Base-by-base conservation (phyloP, 2,888 invertebrate genomes). In the Rhaphigaster nebulosa region DNA sequence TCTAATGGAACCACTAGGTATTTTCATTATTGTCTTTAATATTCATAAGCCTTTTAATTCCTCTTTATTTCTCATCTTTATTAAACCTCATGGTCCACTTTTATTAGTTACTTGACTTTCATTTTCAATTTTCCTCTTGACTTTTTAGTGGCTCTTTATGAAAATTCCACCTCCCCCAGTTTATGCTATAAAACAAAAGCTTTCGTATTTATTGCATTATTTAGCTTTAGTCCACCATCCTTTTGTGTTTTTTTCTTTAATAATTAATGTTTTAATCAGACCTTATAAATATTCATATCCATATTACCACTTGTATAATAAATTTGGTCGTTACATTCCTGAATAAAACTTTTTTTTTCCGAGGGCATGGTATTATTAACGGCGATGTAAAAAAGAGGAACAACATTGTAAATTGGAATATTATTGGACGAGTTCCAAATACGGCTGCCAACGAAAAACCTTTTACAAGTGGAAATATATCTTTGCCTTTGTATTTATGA, bases 1-100 rank as follows among this genome's bases (percentile, higher is more conserved):
- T 60, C 88, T 60, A 54, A 56, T 60, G 88, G 88, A 88, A 88
- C 88, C 88, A 88, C 88, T 41, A 88, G 88, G 88, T 88, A 88
- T 88, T 88, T 88, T 88, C 88, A 88, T 88, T 88, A 88, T 88
- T 88, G 88, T 60, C 88, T 88, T 88, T 60, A 88, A 88, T 88
- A 88, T 88, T 88, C 88, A 88, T 88, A 88, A 88, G 41, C 88
- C 88, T 60, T 60, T 60, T 60, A 60, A 88, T 56, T 41, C 88
- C 60, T 88, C 88, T 88, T 88, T 88, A 88, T 56, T 60, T 60
- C 56, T 56, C 56, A 60, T 60, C 56, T 88, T 60, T 88, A 88
- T 88, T 88, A 88, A 88, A 88, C 88, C 84, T 84, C 84, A 50
- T 84, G 84, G 45, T n/a, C 84, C 70, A 76, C 70, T 76, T 84